phyloP scores from a whole-genome alignment of 2,113 vertebrate genomes.

The Oreochromis aureus region DNA sequence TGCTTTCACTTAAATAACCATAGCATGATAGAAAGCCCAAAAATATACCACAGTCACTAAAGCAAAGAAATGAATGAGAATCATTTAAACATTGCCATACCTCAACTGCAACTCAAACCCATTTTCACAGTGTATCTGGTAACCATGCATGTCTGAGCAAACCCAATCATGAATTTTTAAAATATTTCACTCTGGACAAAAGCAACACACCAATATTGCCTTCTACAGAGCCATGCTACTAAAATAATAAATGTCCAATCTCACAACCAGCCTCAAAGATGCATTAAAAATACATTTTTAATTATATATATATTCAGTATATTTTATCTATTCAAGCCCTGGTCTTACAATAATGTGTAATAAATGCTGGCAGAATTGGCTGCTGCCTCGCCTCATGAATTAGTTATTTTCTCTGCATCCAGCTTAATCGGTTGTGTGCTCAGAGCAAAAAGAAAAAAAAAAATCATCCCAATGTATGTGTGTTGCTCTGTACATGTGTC shows the following conservation, averaged over 20 bases:
- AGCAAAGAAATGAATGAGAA: neutral
- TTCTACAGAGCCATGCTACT: neutral
- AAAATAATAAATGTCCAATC: neutral
- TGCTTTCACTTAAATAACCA: neutral
- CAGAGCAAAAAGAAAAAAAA: neutral
- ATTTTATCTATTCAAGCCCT: neutral
- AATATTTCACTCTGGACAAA: neutral
- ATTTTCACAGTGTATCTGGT: neutral
- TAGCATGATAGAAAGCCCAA: neutral
- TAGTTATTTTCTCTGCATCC: neutral
- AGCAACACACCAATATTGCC: neutral
- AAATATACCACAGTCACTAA: neutral
- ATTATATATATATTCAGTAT: neutral
- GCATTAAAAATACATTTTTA: neutral
- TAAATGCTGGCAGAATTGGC: neutral
- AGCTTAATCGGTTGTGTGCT: neutral
- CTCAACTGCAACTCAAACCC: neutral
- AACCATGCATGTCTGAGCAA: neutral
- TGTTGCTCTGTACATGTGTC: neutral
- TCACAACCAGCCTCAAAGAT: neutral
- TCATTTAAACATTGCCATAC: neutral
- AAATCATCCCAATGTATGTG: neutral
- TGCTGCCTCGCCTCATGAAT: constrained; percentile 11
- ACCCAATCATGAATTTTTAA: neutral
- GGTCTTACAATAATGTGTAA: constrained; percentile 5